These are phyloP conservation scores for Clarias pachynema DNA, from an alignment of 2,797 vertebrate species.

Conservation along the genomic window DNA sequence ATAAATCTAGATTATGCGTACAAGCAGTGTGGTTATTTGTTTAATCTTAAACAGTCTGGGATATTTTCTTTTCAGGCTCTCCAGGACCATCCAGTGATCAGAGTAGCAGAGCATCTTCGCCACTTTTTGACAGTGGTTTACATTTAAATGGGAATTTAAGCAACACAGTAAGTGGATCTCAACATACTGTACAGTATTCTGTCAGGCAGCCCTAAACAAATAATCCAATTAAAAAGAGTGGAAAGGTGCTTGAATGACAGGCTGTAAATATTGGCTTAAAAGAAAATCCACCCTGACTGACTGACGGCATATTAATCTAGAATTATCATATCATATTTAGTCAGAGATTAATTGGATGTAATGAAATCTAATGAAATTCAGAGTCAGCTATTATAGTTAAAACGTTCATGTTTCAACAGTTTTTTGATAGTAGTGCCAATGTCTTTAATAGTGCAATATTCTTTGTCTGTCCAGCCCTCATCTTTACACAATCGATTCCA, in stretches of 20 bases:
- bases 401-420: neutral
- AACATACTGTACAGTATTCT: constrained; percentile 8
- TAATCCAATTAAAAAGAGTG: constrained; percentile 23
- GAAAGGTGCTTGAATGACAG: constrained; percentile 29
- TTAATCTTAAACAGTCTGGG: constrained; percentile 33
- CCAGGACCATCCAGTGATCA: constrained; percentile 84
- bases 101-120: constrained; percentile 85
- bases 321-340: neutral
- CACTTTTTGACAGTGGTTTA: constrained; percentile 90
- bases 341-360: neutral
- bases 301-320: neutral
- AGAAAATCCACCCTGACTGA: neutral
- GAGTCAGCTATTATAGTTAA: neutral
- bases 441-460: neutral
- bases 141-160: constrained; percentile 88
- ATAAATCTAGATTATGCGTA: neutral
- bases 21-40: neutral
- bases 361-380: neutral
- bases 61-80: constrained; percentile 75
- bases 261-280: constrained; percentile 38
- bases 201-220: constrained; percentile 13
- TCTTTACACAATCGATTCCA: neutral
- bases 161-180: constrained; percentile 78
- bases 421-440: neutral
- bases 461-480: neutral